Evolutionary conservation across 2,113 vertebrate species (phyloP).

Genomic region (Oriolus oriolus): DNA sequence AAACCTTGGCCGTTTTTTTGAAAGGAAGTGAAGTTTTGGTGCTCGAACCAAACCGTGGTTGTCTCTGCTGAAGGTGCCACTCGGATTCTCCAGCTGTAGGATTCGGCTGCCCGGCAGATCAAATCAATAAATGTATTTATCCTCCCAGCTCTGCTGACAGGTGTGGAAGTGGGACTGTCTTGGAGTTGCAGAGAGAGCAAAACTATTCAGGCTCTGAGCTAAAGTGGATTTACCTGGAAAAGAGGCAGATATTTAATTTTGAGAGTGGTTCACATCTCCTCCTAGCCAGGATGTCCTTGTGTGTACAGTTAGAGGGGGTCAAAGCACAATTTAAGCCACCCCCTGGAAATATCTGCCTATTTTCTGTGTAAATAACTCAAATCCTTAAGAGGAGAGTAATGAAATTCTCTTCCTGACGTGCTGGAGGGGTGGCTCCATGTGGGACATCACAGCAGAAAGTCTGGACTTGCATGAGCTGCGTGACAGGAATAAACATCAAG

Average conservation of each 20-base stretch:
- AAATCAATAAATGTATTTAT: neutral
- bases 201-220: neutral
- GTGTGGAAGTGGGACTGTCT: neutral
- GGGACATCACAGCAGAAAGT: neutral
- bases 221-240: neutral
- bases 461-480: neutral
- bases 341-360: neutral
- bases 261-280: neutral
- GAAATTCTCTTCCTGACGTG: rapidly evolving
- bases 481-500: neutral
- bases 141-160: neutral
- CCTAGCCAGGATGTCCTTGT: neutral
- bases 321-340: neutral
- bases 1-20: neutral
- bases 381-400: neutral
- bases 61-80: neutral
- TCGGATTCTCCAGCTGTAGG: neutral
- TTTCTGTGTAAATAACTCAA: neutral
- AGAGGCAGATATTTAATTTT: neutral
- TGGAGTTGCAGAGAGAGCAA: neutral
- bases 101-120: neutral
- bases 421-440: neutral
- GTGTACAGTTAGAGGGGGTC: neutral
- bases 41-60: rapidly evolving
- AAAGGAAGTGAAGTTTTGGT: neutral